Conservation (phyloP, 2,113 vertebrate genomes). For the Oryzias celebensis region DNA sequence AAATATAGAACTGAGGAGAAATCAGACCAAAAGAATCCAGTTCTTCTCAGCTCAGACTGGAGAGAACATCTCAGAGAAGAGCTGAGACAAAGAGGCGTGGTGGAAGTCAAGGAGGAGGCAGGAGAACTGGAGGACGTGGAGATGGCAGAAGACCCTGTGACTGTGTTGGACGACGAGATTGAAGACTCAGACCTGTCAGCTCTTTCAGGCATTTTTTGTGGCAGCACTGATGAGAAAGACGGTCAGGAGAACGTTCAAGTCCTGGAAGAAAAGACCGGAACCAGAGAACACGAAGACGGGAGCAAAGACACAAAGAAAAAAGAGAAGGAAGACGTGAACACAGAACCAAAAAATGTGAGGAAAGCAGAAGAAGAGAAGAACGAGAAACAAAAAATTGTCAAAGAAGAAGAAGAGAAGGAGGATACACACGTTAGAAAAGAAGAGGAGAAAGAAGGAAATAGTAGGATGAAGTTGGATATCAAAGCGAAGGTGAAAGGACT, state of each 20-base stretch:
- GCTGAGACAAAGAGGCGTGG: neutral
- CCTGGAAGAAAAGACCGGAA: neutral
- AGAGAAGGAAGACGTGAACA: neutral
- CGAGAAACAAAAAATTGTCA: neutral
- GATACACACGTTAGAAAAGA: neutral
- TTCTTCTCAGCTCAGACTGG: neutral
- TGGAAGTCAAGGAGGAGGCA: neutral
- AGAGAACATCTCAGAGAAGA: neutral
- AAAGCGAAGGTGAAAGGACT: slow-evolving; percentile 44
- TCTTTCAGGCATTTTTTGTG: neutral
- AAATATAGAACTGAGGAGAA: neutral
- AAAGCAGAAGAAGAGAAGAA: neutral
- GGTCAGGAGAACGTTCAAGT: neutral
- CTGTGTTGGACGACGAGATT: slow-evolving; percentile 45
- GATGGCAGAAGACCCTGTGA: slow-evolving; percentile 45
- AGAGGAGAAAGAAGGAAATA: neutral
- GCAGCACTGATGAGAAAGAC: neutral
- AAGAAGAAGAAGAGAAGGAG: neutral
- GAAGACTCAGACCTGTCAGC: slow-evolving; percentile 8
- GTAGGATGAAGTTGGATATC: slow-evolving; percentile 5
- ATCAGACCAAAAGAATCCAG: slow-evolving; percentile 8
- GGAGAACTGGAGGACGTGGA: slow-evolving; percentile 4
- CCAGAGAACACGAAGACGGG: neutral
- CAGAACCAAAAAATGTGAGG: neutral
- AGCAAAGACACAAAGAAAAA: neutral